phyloP scores from a whole-genome alignment of 2,888 invertebrate genomes.

The Villa cingulata region DNA sequence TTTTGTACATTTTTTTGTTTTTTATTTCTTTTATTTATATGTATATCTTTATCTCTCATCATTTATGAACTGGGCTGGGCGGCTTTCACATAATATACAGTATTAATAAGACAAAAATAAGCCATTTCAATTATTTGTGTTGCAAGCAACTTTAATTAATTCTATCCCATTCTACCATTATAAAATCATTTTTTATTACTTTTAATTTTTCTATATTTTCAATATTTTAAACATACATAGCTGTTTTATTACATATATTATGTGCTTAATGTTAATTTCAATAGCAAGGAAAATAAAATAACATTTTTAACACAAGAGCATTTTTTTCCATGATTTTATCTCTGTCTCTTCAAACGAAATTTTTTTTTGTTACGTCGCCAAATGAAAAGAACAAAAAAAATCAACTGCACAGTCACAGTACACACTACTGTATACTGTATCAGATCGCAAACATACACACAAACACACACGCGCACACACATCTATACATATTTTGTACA shows the following conservation, averaged over 20 bases:
- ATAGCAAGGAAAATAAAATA: not conserved
- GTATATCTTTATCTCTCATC: not conserved
- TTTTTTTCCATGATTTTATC: constrained; percentile 6
- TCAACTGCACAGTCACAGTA: not conserved
- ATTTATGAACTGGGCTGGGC: not conserved
- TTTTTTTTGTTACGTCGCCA: not conserved
- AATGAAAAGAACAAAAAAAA: not conserved
- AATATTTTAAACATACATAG: no score
- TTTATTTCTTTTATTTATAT: not conserved
- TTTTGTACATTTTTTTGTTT: no score
- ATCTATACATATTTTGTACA: no score
- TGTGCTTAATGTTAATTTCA: not conserved
- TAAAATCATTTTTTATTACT: constrained; percentile 5
- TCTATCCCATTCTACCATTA: constrained; percentile 8
- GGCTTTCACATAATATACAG: not conserved
- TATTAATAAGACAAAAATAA: not conserved
- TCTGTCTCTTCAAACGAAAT: constrained; percentile 5
- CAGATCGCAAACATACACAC: not conserved
- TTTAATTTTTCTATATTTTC: constrained; percentile 1
- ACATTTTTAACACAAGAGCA: no score
- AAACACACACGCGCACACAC: not conserved
- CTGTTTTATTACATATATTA: no score
- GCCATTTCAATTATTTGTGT: not conserved
- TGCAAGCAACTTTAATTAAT: not conserved
- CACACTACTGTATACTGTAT: not conserved